Conservation (phyloP, 2,888 invertebrate genomes). For the Campaea margaritaria region DNA sequence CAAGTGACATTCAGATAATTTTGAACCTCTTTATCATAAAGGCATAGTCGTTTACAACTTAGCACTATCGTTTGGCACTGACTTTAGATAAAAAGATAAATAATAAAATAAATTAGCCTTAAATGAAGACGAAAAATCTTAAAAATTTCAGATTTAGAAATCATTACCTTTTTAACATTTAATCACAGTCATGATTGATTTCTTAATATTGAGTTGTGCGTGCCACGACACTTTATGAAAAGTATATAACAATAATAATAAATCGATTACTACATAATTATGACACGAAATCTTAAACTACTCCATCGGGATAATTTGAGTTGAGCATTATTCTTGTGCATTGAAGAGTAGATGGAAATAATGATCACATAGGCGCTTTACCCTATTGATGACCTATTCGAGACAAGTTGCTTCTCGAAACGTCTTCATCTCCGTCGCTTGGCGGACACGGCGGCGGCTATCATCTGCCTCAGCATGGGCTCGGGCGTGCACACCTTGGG, state of each 20-base stretch:
- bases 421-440: slow-evolving; percentile 89
- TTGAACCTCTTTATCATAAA: slow-evolving; percentile 74
- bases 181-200: slow-evolving; percentile 82
- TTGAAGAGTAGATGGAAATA: slow-evolving; percentile 76
- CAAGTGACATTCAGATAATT: slow-evolving; percentile 66
- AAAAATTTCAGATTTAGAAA: slow-evolving; percentile 67
- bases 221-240: slow-evolving; percentile 76
- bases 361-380: slow-evolving; percentile 71
- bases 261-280: slow-evolving; percentile 77
- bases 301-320: slow-evolving; percentile 81
- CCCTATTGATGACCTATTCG: slow-evolving; percentile 69
- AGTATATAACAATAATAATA: slow-evolving; percentile 64
- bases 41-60: slow-evolving; percentile 80
- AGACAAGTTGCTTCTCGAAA: slow-evolving; percentile 54
- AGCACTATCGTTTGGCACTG: slow-evolving; percentile 82
- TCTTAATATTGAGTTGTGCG: slow-evolving; percentile 70
- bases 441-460: slow-evolving; percentile 91
- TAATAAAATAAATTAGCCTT: slow-evolving; percentile 70
- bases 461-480: slow-evolving; percentile 95
- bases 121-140: slow-evolving; percentile 65
- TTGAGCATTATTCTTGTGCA: slow-evolving; percentile 84
- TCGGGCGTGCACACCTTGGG: slow-evolving; percentile 95
- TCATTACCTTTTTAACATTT: slow-evolving; percentile 71
- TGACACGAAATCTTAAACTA: slow-evolving; percentile 84
- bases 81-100: slow-evolving; percentile 71